Evolutionary conservation across 92 coral and sea anemone genomes (phyloP).

Genomic region (Pocillopora grandis): DNA sequence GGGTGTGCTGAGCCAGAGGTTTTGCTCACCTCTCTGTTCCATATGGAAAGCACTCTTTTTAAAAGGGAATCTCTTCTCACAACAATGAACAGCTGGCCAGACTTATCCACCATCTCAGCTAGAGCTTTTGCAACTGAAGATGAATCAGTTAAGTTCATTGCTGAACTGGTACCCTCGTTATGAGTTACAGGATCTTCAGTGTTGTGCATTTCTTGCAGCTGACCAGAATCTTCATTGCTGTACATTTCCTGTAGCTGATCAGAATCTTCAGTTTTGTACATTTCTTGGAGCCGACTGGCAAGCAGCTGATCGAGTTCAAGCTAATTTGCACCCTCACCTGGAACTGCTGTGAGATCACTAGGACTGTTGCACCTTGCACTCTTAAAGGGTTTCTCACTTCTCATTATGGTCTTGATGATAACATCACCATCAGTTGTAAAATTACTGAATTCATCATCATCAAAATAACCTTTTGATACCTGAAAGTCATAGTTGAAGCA

Average conservation of each 20-base stretch:
- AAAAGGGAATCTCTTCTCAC: too few relatives aligned
- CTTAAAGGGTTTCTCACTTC: background rate
- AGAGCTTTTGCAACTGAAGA: too few relatives aligned
- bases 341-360: slow-evolving; percentile 9
- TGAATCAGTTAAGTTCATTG: too few relatives aligned
- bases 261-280: background rate
- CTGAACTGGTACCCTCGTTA: background rate
- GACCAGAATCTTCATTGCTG: slow-evolving; percentile 19
- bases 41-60: too few relatives aligned
- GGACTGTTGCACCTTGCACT: slow-evolving; percentile 15
- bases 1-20: too few relatives aligned
- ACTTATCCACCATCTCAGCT: too few relatives aligned
- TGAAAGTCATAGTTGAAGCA: too few relatives aligned
- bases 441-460: background rate
- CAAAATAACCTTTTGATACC: slow-evolving; percentile 46
- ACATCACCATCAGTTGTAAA: too few relatives aligned
- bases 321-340: background rate
- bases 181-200: background rate
- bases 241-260: slow-evolving; percentile 28
- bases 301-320: slow-evolving; percentile 1
- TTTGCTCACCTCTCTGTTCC: too few relatives aligned
- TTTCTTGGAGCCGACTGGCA: slow-evolving; percentile 15
- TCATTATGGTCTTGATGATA: background rate
- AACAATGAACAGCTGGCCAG: too few relatives aligned
- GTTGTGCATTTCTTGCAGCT: background rate